Percentiles rank a stretch among this genome's conserved stretches.
Evolutionary conservation across 2,888 invertebrate species (phyloP).

Genomic region (Thymelicus sylvestris): DNA sequence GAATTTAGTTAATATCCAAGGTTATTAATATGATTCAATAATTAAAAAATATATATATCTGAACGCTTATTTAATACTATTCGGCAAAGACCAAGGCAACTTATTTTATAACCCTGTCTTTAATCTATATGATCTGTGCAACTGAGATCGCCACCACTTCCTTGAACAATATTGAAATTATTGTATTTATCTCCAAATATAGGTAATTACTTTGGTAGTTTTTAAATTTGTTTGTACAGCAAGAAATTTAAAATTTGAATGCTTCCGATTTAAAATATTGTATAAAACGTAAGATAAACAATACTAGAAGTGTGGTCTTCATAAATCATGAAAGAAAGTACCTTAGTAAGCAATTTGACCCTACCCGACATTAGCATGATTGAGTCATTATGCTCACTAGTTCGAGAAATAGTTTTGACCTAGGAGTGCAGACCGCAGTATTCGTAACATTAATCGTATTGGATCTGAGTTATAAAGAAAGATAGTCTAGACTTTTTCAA

Average conservation of each 20-base stretch:
- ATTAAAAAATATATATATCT: no score
- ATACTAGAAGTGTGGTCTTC: constrained; percentile 18
- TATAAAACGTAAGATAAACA: not conserved
- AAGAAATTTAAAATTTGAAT: not conserved
- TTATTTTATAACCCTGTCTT: no score
- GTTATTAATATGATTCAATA: no score
- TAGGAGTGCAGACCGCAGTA: constrained; percentile 3
- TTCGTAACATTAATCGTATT: not conserved
- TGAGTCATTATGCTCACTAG: constrained; percentile 28
- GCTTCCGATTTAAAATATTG: no score
- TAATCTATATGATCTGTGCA: no score
- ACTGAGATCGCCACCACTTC: no score
- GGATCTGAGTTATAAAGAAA: not conserved
- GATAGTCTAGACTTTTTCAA: no score
- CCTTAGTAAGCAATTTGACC: constrained; percentile 28
- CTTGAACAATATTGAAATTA: no score
- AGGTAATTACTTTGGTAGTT: not conserved
- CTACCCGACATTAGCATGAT: constrained; percentile 27
- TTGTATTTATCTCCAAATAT: no score
- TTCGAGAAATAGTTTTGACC: constrained; percentile 30
- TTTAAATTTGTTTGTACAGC: not conserved
- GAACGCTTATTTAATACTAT: no score
- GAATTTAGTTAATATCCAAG: no score
- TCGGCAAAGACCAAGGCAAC: no score
- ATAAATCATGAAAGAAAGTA: constrained; percentile 47